Conservation (phyloP, 1,140 invertebrate species). For the Mesaphorura yosii region DNA sequence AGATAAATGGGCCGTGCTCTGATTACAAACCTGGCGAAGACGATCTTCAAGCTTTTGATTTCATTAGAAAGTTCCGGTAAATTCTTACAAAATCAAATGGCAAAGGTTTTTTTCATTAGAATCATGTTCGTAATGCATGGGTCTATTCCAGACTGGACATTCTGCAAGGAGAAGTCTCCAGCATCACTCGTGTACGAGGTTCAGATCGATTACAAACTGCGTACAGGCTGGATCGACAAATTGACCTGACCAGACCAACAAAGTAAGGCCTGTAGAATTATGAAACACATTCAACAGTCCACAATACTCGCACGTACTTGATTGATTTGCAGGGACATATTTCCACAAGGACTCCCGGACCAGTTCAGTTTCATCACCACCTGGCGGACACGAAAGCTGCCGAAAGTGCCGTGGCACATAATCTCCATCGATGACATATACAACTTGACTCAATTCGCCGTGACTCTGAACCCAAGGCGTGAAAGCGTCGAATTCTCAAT, state of each 20-base stretch:
- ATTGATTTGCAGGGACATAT: slow-evolving; percentile 41
- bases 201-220: slow-evolving; percentile 62
- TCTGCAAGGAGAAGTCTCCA: slow-evolving; percentile 46
- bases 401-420: slow-evolving; percentile 54
- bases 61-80: slow-evolving; percentile 55
- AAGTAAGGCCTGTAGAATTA: slow-evolving; percentile 40
- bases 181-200: slow-evolving; percentile 55
- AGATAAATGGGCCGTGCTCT: slow-evolving; percentile 43
- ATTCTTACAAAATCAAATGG: not conserved
- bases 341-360: slow-evolving; percentile 53
- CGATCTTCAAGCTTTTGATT: slow-evolving; percentile 63
- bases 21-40: slow-evolving; percentile 55
- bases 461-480: slow-evolving; percentile 53
- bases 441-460: slow-evolving; percentile 50
- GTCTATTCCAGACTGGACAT: slow-evolving; percentile 45
- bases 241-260: slow-evolving; percentile 56
- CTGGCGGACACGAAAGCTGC: slow-evolving; percentile 47
- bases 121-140: not conserved
- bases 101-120: not conserved
- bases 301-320: not conserved
- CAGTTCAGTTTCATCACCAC: slow-evolving; percentile 60
- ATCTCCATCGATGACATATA: slow-evolving; percentile 50
- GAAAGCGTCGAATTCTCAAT: slow-evolving; percentile 52
- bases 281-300: not conserved
- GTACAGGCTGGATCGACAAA: slow-evolving; percentile 55